phyloP scores from a whole-genome alignment of 2,888 invertebrate genomes.

The Acronicta alni region DNA sequence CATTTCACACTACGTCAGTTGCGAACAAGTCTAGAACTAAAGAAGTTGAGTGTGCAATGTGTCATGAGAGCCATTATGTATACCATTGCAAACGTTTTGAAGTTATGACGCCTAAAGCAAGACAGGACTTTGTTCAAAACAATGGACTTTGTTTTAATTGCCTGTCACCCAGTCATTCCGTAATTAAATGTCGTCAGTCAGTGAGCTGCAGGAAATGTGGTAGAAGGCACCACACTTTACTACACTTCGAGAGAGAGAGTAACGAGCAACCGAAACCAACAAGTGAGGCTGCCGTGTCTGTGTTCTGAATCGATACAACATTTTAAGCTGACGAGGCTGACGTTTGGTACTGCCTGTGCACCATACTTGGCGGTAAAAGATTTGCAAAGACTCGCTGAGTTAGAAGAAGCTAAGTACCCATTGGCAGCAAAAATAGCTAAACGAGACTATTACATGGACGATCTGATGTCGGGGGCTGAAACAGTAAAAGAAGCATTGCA shows the following conservation, averaged over 20 bases:
- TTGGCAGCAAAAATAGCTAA: neutral
- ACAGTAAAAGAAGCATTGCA: slow-evolving; percentile 39
- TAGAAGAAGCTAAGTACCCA: too few species aligned
- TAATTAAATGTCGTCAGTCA: too few species aligned
- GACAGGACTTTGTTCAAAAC: too few species aligned
- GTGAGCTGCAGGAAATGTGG: too few species aligned
- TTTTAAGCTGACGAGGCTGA: too few species aligned
- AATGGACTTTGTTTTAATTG: slow-evolving; percentile 5
- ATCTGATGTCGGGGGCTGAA: slow-evolving; percentile 45
- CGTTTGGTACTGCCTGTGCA: too few species aligned
- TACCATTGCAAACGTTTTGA: neutral
- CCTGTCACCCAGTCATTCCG: too few species aligned
- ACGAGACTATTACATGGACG: slow-evolving; percentile 37
- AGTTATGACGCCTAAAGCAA: neutral
- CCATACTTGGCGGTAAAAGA: too few species aligned
- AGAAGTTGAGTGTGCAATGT: neutral
- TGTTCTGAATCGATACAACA: neutral
- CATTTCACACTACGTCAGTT: neutral
- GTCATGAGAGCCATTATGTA: neutral
- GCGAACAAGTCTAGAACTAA: neutral
- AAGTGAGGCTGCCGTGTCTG: neutral
- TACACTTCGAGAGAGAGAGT: neutral
- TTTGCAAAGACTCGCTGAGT: too few species aligned
- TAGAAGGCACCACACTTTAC: too few species aligned
- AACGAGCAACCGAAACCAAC: neutral